Evolutionary conservation across 2,888 invertebrate species (phyloP).

Genomic region (Oscheius sp.): DNA sequence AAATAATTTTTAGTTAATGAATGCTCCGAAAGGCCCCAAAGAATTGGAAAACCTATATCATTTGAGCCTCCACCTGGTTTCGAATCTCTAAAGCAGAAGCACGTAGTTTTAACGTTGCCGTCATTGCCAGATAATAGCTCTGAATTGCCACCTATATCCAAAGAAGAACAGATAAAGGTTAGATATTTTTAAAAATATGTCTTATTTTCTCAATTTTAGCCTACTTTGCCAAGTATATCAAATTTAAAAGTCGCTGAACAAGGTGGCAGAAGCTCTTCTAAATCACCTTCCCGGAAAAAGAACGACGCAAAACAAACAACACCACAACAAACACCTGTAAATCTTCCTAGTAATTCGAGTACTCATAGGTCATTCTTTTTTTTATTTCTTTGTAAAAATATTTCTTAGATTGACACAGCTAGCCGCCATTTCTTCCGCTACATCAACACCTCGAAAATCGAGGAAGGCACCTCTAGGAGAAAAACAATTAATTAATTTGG

Average conservation of each 20-base stretch:
- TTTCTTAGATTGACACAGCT: slow-evolving; percentile 52
- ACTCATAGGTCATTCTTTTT: slow-evolving; percentile 9
- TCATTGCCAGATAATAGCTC: background rate
- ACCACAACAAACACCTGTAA: slow-evolving; percentile 7
- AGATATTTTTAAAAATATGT: background rate
- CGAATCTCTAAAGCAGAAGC: slow-evolving; percentile 4
- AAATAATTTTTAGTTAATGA: slow-evolving; percentile 24
- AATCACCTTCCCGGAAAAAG: slow-evolving; percentile 46
- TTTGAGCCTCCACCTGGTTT: slow-evolving; percentile 19
- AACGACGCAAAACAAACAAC: slow-evolving; percentile 16
- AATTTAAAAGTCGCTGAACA: slow-evolving; percentile 39
- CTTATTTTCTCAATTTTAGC: slow-evolving; percentile 27
- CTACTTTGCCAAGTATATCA: slow-evolving; percentile 37
- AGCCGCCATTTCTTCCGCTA: slow-evolving; percentile 47
- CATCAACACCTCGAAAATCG: slow-evolving; percentile 44
- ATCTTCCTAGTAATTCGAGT: slow-evolving; percentile 13
- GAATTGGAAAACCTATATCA: background rate
- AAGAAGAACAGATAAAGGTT: background rate
- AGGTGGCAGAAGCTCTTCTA: slow-evolving; percentile 39
- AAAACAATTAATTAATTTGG: slow-evolving; percentile 68
- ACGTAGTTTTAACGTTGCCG: slow-evolving; percentile 21
- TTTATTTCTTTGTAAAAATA: background rate
- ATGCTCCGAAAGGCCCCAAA: background rate
- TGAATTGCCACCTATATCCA: background rate
- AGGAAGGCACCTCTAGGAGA: slow-evolving; percentile 36